A percentile compares a stretch with the other conserved stretches of the same genome.
phyloP scores from a whole-genome alignment of 2,888 invertebrate species.

The Yponomeuta plumbellus region DNA sequence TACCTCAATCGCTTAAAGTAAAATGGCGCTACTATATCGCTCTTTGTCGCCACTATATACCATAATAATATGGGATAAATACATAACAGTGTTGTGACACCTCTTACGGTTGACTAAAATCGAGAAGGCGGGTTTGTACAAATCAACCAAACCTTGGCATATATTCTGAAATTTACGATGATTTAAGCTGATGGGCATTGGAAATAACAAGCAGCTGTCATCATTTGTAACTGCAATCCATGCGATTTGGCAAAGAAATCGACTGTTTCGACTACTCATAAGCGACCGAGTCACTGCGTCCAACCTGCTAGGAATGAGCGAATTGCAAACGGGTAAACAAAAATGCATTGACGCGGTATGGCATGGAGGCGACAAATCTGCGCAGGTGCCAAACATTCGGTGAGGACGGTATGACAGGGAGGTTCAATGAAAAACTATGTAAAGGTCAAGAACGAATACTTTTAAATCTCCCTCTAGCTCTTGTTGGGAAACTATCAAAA shows the following conservation, averaged over 20 bases:
- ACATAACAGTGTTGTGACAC: no score
- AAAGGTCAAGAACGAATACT: not conserved
- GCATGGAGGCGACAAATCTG: not conserved
- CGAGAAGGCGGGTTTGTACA: no score
- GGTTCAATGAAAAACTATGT: not conserved
- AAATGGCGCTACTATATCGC: no score
- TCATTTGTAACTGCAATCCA: not conserved
- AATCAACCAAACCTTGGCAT: no score
- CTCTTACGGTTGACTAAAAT: no score
- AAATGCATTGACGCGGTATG: conserved; percentile 11
- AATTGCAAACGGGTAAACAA: conserved; percentile 23
- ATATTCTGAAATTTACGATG: no score
- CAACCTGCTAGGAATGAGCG: not conserved
- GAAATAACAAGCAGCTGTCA: not conserved
- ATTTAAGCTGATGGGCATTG: not conserved
- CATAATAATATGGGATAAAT: no score
- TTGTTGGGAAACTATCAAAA: no score
- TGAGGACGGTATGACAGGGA: not conserved
- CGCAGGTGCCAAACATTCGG: not conserved
- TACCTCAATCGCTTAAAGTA: no score
- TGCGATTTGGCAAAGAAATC: not conserved
- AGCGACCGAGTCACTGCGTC: not conserved
- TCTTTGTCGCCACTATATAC: no score
- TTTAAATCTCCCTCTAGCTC: no score
- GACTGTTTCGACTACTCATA: conserved; percentile 29